Percentiles rank a stretch among this genome's conserved stretches.
Conservation (phyloP, 2,888 invertebrate species). For the Glyphotaelius pellucidus region DNA sequence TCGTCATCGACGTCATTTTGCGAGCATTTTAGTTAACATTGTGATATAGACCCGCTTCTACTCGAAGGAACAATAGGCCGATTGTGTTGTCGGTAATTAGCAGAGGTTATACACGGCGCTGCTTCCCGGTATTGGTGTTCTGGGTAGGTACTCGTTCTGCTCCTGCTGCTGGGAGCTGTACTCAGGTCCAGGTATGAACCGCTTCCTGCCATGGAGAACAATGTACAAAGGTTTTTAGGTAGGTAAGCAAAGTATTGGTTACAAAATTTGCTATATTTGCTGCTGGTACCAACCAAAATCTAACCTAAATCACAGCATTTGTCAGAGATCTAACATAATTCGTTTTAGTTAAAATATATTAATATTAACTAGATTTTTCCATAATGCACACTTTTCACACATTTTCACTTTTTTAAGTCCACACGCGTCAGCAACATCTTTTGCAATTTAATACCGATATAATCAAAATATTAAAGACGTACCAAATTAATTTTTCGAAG, state of each 20-base stretch:
- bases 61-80: constrained; percentile 60
- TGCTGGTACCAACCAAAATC: too few relatives aligned
- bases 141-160: not conserved
- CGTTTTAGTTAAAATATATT: not conserved
- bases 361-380: not conserved
- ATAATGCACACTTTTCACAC: not conserved
- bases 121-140: not conserved
- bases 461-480: not conserved
- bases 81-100: constrained; percentile 62
- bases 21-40: constrained; percentile 58
- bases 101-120: constrained; percentile 17
- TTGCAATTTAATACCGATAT: not conserved
- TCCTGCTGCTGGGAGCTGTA: not conserved
- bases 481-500: too few relatives aligned
- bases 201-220: not conserved
- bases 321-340: not conserved
- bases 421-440: not conserved
- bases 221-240: not conserved
- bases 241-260: not conserved
- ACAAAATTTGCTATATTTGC: not conserved
- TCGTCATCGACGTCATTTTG: constrained; percentile 55
- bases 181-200: not conserved
- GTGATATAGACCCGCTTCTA: constrained; percentile 45
- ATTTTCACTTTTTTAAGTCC: too few relatives aligned
- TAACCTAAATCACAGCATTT: too few relatives aligned